These are phyloP conservation scores for Epinotia brunnichana DNA, from an alignment of 2,888 invertebrate genomes.

Conservation along the genomic window DNA sequence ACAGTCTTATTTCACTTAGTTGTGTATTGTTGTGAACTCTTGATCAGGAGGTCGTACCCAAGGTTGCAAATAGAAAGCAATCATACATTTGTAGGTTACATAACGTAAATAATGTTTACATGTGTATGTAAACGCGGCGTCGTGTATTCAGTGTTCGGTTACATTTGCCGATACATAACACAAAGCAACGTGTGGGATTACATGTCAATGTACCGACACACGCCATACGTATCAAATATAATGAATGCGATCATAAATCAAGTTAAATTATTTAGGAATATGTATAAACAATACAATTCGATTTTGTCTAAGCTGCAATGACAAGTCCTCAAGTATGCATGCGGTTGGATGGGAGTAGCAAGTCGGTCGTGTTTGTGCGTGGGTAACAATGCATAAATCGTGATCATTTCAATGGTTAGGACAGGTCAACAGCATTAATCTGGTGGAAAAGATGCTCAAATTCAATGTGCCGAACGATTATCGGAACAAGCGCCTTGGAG, in stretches of 20 bases:
- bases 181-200: slow-evolving; percentile 13
- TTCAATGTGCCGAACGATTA: no score
- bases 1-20: background rate
- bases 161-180: slow-evolving; percentile 27
- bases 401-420: no score
- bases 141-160: slow-evolving; percentile 28
- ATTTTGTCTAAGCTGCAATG: background rate
- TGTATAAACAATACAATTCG: no score
- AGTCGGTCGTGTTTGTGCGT: background rate
- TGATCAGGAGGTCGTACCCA: background rate
- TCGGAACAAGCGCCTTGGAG: no score
- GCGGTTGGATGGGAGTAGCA: background rate
- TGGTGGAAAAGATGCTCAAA: no score
- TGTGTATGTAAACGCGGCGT: slow-evolving; percentile 6
- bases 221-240: slow-evolving; percentile 5
- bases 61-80: slow-evolving; percentile 23
- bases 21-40: slow-evolving; percentile 1
- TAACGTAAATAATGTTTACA: background rate
- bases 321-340: background rate
- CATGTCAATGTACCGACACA: slow-evolving; percentile 5
- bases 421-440: background rate
- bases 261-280: background rate
- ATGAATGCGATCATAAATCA: background rate
- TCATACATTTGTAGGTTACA: slow-evolving; percentile 16
- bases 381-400: background rate